Evolutionary conservation across 2,113 vertebrate genomes (phyloP), one percentile per base, ranked within the genome.

Genomic region (Heteronetta atricapilla): DNA sequence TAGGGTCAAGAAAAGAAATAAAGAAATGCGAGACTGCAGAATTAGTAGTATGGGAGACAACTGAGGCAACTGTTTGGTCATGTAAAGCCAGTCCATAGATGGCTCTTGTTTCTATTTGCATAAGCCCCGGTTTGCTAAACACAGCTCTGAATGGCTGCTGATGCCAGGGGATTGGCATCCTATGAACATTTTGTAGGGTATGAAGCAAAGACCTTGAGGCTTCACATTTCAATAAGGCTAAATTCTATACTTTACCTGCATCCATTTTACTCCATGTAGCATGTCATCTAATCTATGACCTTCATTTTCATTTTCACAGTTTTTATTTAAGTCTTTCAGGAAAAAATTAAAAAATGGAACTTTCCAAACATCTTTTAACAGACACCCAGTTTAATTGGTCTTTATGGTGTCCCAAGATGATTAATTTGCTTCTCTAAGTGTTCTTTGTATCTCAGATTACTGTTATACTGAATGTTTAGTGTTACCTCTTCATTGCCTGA

Each of bases 371-470:
- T 38, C 1, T 58, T 79, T 0, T 18, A 76, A 26, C 25, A 42
- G 38, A 58, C 36, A 55, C 11, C 17, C 6, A 20, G 4, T 92
- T 93, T 82, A 66, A 59, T 87, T 92, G 89, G 40, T n/a, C 85
- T 81, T 83, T 91, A 40, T 75, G 44, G 22, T 42, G 42, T 88
- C 75, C 78, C 82, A 77, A 40, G 55, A 52, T 92, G 74, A 84
- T 88, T 86, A 80, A 90, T 87, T 95, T 87, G 74, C 88, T 85
- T 53, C 55, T 84, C 19, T 66, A 92, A 75, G 13, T 63, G n/a
- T 53, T 87, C 17, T 55, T 44, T 42, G n/a, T 82, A 55, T 18
- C 80, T 90, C 88, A 93, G 36, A 26, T 22, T 93, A 76, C 25
- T 82, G 25, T 52, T 86, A 76, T 62, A 92, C 62, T 64, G n/a